Percentiles rank a stretch among this genome's conserved stretches.
These are phyloP conservation scores for Epinephelus fuscoguttatus DNA, from an alignment of 2,113 vertebrate species.

Conservation along the genomic window DNA sequence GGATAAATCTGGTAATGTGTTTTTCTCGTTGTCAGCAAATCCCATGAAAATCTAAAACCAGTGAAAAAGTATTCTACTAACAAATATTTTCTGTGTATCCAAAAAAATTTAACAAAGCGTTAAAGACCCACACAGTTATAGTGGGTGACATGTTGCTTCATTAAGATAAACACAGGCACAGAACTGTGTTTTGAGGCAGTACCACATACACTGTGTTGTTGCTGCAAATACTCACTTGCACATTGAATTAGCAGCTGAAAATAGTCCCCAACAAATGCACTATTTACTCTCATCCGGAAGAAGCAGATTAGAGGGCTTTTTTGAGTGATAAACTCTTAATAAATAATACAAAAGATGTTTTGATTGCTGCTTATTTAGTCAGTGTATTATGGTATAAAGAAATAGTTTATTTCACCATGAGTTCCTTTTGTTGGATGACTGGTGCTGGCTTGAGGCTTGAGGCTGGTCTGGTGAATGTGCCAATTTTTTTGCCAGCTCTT, in stretches of 20 bases:
- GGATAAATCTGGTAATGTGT: not conserved
- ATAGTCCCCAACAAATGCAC: not conserved
- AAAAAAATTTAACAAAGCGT: constrained; percentile 17
- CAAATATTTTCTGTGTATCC: not conserved
- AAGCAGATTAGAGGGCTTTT: not conserved
- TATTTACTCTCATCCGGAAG: not conserved
- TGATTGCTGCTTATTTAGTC: not conserved
- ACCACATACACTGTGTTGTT: not conserved
- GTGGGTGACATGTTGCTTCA: not conserved
- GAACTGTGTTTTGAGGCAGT: not conserved
- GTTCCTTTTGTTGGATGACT: not conserved
- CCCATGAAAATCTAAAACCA: not conserved
- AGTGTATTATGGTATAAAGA: not conserved
- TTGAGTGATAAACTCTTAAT: not conserved
- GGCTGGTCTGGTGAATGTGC: not conserved
- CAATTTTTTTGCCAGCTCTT: constrained; percentile 30
- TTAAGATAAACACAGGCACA: not conserved
- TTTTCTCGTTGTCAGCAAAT: not conserved
- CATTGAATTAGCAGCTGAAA: not conserved
- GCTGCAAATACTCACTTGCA: not conserved
- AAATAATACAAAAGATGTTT: not conserved
- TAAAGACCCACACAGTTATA: not conserved
- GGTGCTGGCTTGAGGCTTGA: not conserved
- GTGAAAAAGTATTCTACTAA: not conserved
- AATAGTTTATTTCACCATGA: not conserved